Evolutionary conservation across 2,888 invertebrate species (phyloP).

Genomic region (Phalangium opilio): DNA sequence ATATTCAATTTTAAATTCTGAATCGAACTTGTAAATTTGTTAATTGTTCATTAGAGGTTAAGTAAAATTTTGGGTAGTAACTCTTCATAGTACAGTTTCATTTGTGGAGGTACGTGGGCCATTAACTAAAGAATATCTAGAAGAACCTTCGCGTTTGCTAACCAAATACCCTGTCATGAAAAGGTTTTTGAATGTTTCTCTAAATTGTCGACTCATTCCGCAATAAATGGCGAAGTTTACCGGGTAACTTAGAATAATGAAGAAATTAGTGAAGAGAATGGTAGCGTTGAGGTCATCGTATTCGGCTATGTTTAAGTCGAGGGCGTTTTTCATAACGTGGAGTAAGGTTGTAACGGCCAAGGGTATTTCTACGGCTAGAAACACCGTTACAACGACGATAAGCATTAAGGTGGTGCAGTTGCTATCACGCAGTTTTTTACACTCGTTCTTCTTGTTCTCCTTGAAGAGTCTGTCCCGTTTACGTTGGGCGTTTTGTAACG

Average conservation of each 20-base stretch:
- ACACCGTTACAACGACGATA: constrained; percentile 70
- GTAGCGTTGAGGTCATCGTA: constrained; percentile 60
- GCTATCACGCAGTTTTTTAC: constrained; percentile 43
- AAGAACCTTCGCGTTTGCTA: constrained; percentile 39
- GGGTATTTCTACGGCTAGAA: constrained; percentile 66
- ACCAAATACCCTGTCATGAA: constrained; percentile 41
- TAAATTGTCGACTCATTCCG: constrained; percentile 85
- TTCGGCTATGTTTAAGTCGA: constrained; percentile 36
- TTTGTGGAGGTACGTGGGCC: constrained; percentile 62
- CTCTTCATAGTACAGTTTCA: constrained; percentile 54
- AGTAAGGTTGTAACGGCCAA: constrained; percentile 64
- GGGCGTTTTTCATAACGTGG: constrained; percentile 47
- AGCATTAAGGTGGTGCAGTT: constrained; percentile 77
- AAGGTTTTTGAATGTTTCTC: constrained; percentile 72
- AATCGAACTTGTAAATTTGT: too few species aligned
- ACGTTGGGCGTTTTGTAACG: constrained; percentile 66
- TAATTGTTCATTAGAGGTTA: too few species aligned
- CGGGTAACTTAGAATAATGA: constrained; percentile 49
- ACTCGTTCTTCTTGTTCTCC: constrained; percentile 45
- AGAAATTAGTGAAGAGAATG: constrained; percentile 72
- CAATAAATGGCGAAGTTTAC: constrained; percentile 92
- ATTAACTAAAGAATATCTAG: constrained; percentile 63
- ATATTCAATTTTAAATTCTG: too few species aligned
- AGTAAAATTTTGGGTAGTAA: too few species aligned
- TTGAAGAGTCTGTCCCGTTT: constrained; percentile 59